Base-by-base conservation (phyloP, 2,888 invertebrate species). In the Chalcosyrphus nemorum region DNA sequence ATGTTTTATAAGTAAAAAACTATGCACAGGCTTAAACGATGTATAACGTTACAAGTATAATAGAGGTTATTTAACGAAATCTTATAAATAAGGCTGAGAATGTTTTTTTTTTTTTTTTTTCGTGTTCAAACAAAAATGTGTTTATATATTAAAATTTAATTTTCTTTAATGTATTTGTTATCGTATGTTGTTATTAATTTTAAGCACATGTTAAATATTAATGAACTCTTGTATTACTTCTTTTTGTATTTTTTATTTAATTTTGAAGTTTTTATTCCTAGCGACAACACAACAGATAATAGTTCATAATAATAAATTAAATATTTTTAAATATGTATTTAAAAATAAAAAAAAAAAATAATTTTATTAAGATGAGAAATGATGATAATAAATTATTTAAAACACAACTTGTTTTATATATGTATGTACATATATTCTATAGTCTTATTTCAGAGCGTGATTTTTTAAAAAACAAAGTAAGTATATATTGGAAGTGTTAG, bases 251-350 rank as follows among this genome's bases (percentile, higher is more conserved):
- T 11, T 24, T 21, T 24, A n/a, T 24, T 24, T 50, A 7, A 2
- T 24, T 24, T 43, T 13, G 11, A 38, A 57, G 15, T 59, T 24
- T 32, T 59, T n/a, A n/a, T 45, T 24, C 24, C 24, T 24, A 24
- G 4, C 24, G 24, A 57, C 24, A 24, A 24, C 24, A 24, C 4
- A 24, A 4, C 2, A n/a, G 50, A 24, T 13, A 45, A 54, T 24
- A 24, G 4, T 24, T 24, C n/a, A 24, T 24, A 24, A 24, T 24
- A 24, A 24, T 24, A 24, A 24, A 54, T 54, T 15, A 6, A 54
- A 57, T 57, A 57, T 57, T 38, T 57, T 57, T 38, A 24, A 57
- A 57, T n/a, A n/a, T n/a, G n/a, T n/a, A n/a, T n/a, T n/a, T n/a
- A n/a, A n/a, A n/a, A n/a, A n/a, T n/a, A 29, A 47, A 47, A 47